Evolutionary conservation across 2,113 vertebrate species (phyloP).

Genomic region (Nyctibius bracteatus): DNA sequence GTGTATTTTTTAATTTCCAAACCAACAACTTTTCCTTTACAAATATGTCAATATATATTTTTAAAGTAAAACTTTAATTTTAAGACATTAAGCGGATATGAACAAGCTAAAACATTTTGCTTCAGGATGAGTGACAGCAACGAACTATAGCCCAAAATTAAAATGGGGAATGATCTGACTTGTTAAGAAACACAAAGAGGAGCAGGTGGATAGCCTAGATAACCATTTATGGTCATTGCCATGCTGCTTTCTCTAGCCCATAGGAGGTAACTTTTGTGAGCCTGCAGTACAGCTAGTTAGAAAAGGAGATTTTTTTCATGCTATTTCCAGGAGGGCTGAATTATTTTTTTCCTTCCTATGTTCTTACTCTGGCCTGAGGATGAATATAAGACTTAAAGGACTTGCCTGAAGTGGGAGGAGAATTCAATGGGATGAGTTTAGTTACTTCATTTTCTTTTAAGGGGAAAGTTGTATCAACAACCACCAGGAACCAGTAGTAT

Average conservation of each 20-base stretch:
- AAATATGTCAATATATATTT: neutral
- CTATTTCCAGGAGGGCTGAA: neutral
- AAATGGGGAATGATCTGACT: neutral
- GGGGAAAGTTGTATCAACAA: neutral
- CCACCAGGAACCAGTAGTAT: neutral
- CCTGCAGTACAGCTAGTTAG: neutral
- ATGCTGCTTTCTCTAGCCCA: neutral
- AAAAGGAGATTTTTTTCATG: neutral
- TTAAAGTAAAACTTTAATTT: neutral
- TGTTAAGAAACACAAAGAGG: neutral
- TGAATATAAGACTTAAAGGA: neutral
- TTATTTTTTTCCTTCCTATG: neutral
- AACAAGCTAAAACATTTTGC: neutral
- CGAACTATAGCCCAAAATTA: neutral
- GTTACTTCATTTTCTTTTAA: neutral
- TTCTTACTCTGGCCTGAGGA: neutral
- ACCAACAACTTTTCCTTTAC: neutral
- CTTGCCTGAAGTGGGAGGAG: neutral
- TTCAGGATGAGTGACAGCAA: neutral
- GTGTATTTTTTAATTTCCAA: neutral
- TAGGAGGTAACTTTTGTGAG: neutral
- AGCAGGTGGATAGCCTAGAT: neutral
- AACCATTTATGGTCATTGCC: neutral
- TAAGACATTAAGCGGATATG: neutral
- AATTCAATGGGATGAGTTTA: neutral